phyloP scores from a whole-genome alignment of 2,113 vertebrate species.

The Etia nguti region DNA sequence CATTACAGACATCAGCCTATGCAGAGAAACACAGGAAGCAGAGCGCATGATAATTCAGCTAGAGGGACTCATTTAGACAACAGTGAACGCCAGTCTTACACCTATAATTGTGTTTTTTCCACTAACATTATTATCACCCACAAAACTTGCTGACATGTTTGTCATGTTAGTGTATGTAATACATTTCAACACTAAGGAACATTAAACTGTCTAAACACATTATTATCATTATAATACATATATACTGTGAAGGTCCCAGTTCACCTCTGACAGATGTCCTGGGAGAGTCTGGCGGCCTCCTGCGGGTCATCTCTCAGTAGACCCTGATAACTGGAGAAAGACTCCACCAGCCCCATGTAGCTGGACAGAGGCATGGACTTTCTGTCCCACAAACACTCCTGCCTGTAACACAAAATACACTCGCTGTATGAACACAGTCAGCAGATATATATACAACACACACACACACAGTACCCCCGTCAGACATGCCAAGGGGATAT shows the following conservation, averaged over 20 bases:
- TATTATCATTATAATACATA: background rate
- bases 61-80: background rate
- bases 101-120: background rate
- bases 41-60: background rate
- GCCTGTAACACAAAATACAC: conserved; percentile 5
- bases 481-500: background rate
- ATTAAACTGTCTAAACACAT: background rate
- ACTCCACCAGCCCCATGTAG: conserved; percentile 75
- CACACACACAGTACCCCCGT: background rate
- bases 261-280: conserved; percentile 73
- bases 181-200: background rate
- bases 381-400: conserved; percentile 43
- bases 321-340: conserved; percentile 73
- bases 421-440: background rate
- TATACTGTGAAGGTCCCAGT: background rate
- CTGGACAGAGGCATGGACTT: conserved; percentile 52
- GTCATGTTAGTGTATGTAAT: background rate
- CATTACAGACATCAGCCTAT: conserved; percentile 65
- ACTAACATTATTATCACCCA: background rate
- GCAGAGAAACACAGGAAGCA: background rate
- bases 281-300: conserved; percentile 67
- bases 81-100: background rate
- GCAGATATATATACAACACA: no score
- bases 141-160: background rate
- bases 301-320: conserved; percentile 61